Evolutionary conservation across 2,113 vertebrate genomes (phyloP), one percentile per base, ranked within the genome.

Genomic region (Furnarius figulus): DNA sequence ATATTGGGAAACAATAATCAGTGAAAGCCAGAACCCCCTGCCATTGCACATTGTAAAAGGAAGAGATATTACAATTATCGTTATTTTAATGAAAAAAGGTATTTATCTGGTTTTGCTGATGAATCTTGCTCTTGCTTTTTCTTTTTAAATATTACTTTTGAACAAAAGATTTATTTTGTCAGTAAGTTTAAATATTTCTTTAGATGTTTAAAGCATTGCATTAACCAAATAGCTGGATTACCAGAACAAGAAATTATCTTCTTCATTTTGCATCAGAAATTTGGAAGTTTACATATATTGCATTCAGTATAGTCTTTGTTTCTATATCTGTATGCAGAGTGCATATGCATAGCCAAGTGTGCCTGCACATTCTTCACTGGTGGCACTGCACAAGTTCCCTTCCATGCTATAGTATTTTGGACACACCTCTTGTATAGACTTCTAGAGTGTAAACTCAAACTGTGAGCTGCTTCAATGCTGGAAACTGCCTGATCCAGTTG

Each of bases 401-500:
- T 94, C 62, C 17, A 23, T 9, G 58, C 2, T 82, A 89, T 17
- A 52, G 14, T 78, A 20, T 71, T 87, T 96, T 70, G 14, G 31
- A 94, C 73, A 63, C 23, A 18, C 47, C 35, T 62, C 21, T 65
- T 37, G 23, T 19, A 35, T 14, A 90, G 17, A 53, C 31, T 6
- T 5, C 5, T 37, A 33, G 12, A 35, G 14, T 20, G 6, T 47
- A 90, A 93, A 61, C 31, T 61, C 58, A 85, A 37, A 31, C n/a
- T 90, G 24, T 52, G 4, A 59, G 9, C 44, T 84, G n/a, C 12
- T 9, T 91, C 19, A 58, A 8, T 82, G 33, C 21, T 94, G 33
- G 96, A 82, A 42, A 75, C n/a, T n/a, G 79, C 14, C 33, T 56
- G 27, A 82, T 94, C 42, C 59, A 93, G 83, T 83, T 90, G 92